Base-by-base conservation (phyloP, 2,797 vertebrate species). In the Muscicapa comitata region DNA sequence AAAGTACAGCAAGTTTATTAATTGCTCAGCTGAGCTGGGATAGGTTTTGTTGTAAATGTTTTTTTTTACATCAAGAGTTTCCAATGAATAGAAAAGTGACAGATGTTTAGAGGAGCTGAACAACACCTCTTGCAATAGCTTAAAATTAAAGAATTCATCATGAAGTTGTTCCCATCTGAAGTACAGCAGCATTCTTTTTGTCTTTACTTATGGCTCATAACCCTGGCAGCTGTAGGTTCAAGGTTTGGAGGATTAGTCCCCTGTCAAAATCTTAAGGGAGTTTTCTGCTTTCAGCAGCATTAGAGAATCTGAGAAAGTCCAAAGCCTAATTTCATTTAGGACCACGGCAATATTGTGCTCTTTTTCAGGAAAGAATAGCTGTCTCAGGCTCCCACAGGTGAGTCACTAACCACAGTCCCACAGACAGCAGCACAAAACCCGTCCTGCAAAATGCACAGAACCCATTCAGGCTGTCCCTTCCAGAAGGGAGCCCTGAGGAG, bases 111-210 rank as follows among this genome's bases (percentile, higher is more conserved):
- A 86, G 42, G 86, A 96, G 47, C 53, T 77, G 28, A 80, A 54
- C 57, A 95, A n/a, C 65, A 82, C 25, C 74, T 88, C 74, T 76
- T 87, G 68, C 47, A 90, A 68, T 53, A 96, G 75, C 90, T 95
- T 93, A 78, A 86, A 96, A 96, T 93, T 57, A 95, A 95, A 90
- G 35, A 78, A 86, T 94, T 92, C 10, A 66, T 94, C 91, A 93
- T 55, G 23, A 65, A 78, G 12, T 65, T 72, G 13, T 10, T 78
- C 43, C 6, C 8, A 26, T 40, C 59, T 75, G 10, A 90, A 78
- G 51, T 21, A 45, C 1, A 66, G 65, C 28, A 42, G 33, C 11
- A 17, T 29, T 24, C 8, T 62, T 38, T 35, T 2, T 8, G 37
- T 51, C 38, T 25, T 79, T 65, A 29, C 31, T 43, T 24, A 25